Evolutionary conservation across 2,888 invertebrate genomes (phyloP).

Genomic region (Scaptomyza tumidula): DNA sequence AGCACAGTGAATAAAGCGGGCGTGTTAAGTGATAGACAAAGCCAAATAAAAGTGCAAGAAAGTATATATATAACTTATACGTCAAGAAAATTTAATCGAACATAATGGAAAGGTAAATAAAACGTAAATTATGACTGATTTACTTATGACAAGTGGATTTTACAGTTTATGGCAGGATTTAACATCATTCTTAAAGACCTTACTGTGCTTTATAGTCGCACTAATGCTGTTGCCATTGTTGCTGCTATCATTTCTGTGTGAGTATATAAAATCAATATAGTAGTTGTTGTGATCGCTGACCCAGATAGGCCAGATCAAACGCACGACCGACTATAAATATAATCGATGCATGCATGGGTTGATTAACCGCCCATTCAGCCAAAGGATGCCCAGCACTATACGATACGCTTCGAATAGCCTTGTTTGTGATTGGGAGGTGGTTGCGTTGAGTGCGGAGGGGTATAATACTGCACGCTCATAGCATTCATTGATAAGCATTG

Average conservation of each 20-base stretch:
- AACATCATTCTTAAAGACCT: conserved; percentile 80
- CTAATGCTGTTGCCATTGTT: conserved; percentile 79
- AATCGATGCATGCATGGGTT: conserved; percentile 66
- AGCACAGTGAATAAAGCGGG: conserved; percentile 46
- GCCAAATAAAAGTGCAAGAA: conserved; percentile 6
- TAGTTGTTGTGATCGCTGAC: conserved; percentile 16
- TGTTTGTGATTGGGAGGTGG: conserved; percentile 5
- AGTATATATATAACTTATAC: conserved; percentile 14
- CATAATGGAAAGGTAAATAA: conserved; percentile 51
- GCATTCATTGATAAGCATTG: conserved; percentile 52
- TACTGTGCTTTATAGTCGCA: conserved; percentile 80
- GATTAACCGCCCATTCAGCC: conserved; percentile 60
- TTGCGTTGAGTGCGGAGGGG: not conserved
- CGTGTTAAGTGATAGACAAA: conserved; percentile 47
- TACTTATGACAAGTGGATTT: conserved; percentile 2
- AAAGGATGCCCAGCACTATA: conserved; percentile 50
- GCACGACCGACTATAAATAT: conserved; percentile 66
- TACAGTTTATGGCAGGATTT: conserved; percentile 80
- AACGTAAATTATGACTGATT: not conserved
- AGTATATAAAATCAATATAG: conserved; percentile 62
- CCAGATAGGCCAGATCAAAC: conserved; percentile 53
- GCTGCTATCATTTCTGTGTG: conserved; percentile 82
- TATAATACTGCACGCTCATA: conserved; percentile 14
- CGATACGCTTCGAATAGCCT: conserved; percentile 24
- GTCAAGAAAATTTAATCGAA: conserved; percentile 4